Conservation (phyloP, 1,140 invertebrate genomes). For the Choristoneura fumiferana region DNA sequence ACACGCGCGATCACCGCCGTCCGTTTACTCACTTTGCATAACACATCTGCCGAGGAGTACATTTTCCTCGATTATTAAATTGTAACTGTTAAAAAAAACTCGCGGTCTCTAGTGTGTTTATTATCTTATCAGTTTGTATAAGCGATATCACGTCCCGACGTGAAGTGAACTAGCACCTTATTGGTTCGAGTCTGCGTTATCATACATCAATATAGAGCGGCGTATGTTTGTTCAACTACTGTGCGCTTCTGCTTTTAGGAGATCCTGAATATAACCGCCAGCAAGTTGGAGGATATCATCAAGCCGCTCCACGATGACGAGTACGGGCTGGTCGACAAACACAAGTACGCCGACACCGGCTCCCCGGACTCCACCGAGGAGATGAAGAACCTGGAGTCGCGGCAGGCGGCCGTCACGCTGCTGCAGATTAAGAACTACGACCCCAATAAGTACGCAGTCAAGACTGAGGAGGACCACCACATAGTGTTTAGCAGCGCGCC, state of each 20-base stretch:
- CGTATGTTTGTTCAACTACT: slow-evolving; percentile 45
- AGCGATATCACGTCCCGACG: slow-evolving; percentile 64
- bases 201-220: slow-evolving; percentile 44
- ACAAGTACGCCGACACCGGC: slow-evolving; percentile 67
- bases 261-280: slow-evolving; percentile 67
- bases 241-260: slow-evolving; percentile 69
- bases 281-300: slow-evolving; percentile 75
- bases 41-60: slow-evolving; percentile 35
- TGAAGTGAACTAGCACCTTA: slow-evolving; percentile 55
- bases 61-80: slow-evolving; percentile 63
- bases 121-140: slow-evolving; percentile 68
- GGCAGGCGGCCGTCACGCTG: slow-evolving; percentile 74
- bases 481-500: slow-evolving; percentile 75
- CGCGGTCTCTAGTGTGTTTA: slow-evolving; percentile 43
- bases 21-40: slow-evolving; percentile 54
- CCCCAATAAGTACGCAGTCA: slow-evolving; percentile 69
- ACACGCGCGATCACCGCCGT: slow-evolving; percentile 20
- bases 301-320: slow-evolving; percentile 63
- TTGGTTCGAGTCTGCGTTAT: slow-evolving; percentile 64
- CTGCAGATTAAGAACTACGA: slow-evolving; percentile 77
- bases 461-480: slow-evolving; percentile 66
- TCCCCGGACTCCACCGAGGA: slow-evolving; percentile 76
- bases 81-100: slow-evolving; percentile 52
- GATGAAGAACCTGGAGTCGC: slow-evolving; percentile 75
- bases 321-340: slow-evolving; percentile 56